phyloP scores from a whole-genome alignment of 2,888 invertebrate genomes.

The Dryadula phaetusa region DNA sequence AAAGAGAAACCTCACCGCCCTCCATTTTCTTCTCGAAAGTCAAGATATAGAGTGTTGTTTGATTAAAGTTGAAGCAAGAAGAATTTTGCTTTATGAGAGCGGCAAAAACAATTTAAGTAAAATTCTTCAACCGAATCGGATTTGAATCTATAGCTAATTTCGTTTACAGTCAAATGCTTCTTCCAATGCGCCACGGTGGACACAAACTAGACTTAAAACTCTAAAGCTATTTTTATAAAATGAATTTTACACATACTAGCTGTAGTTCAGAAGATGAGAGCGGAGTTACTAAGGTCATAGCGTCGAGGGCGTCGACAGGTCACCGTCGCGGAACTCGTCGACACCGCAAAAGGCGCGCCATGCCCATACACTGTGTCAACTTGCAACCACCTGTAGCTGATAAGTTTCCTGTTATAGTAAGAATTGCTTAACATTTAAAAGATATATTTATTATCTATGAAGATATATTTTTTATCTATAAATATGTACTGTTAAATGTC shows the following conservation, averaged over 20 bases:
- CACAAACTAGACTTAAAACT: not conserved
- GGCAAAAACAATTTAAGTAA: too few relatives aligned
- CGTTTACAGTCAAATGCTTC: too few relatives aligned
- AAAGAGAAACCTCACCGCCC: too few relatives aligned
- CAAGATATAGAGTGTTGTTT: too few relatives aligned
- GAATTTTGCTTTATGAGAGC: too few relatives aligned
- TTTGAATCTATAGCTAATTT: too few relatives aligned
- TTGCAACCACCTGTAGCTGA: conserved; percentile 61
- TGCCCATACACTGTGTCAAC: conserved; percentile 72
- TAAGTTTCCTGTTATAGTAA: conserved; percentile 51
- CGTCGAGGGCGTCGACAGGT: conserved; percentile 44
- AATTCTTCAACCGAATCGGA: too few relatives aligned
- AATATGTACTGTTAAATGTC: not conserved
- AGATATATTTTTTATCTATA: not conserved
- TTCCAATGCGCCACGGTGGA: too few relatives aligned
- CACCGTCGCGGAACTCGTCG: conserved; percentile 52
- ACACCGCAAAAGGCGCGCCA: conserved; percentile 61
- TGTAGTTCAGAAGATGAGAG: conserved; percentile 71
- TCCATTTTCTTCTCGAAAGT: too few relatives aligned
- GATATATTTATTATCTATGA: too few relatives aligned
- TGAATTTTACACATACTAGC: conserved; percentile 43
- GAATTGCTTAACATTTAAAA: not conserved
- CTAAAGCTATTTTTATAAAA: not conserved
- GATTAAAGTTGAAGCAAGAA: too few relatives aligned
- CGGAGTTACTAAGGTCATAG: conserved; percentile 50